Evolutionary conservation across 1,140 invertebrate species (phyloP), one percentile per base, ranked within the genome.

Genomic region (Drosophila burlai): DNA sequence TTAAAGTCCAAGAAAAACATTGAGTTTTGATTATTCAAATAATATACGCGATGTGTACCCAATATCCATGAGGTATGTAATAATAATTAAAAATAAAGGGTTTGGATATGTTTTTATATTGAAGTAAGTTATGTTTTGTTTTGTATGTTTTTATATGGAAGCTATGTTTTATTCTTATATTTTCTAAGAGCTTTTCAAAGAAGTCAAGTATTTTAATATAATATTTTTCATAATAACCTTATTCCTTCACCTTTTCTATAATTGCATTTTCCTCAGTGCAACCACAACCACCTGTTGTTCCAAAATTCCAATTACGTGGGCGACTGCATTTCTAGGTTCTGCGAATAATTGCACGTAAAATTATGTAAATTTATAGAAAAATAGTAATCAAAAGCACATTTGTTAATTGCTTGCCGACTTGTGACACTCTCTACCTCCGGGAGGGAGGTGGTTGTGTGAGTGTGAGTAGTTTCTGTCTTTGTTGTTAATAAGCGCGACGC

Each of bases 271-370:
- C 16, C n/a, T 62, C 58, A 24, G 16, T 65, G 57, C 16, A 34
- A 13, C 3, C 13, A 8, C 36, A 38, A 67, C 47, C 69, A 64
- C 58, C 42, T 75, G 75, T 77, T 61, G 47, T 43, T 47, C 52
- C 34, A 29, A 45, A 43, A 34, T 66, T 45, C 45, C 71, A 9
- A 42, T 52, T 72, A 83, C 81, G 81, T 83, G 81, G 68, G 67
- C 24, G 68, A 60, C 24, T 76, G 61, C 75, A 82, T 77, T 65
- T 43, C 60, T 71, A 21, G 18, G 34, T 55, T 68, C 69, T 79
- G 59, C 69, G 60, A 87, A 84, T 89, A 84, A 81, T 79, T 69
- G 84, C 84, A 89, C 84, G 84, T 89, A 75, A 75, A 84, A 71
- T 79, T 89, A 87, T 83, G 76, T 76, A 76, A 79, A 82, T 68